Conservation (phyloP, 2,113 vertebrate species). For the Isichthys henryi region DNA sequence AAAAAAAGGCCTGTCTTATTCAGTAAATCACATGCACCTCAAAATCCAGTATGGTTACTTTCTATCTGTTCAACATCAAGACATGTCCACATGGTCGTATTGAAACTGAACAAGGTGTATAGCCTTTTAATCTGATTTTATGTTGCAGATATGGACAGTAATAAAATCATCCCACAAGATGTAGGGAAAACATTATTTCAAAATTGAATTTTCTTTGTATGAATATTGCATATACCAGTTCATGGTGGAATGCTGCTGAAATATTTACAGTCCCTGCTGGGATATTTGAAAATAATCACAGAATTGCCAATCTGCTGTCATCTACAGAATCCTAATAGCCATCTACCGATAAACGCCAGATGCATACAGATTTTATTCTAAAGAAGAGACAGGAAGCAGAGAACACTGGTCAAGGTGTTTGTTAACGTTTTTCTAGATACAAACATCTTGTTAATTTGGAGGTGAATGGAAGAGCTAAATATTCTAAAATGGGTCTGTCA, state of each 20-base stretch:
- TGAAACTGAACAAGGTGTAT: neutral
- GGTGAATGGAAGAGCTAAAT: slow-evolving; percentile 24
- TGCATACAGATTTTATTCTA: neutral
- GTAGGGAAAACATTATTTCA: neutral
- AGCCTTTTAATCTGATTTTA: slow-evolving; percentile 10
- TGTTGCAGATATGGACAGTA: neutral
- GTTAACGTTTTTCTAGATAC: neutral
- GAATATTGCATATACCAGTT: neutral
- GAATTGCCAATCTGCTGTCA: neutral
- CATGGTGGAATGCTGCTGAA: neutral
- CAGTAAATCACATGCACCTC: neutral
- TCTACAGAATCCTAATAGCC: neutral
- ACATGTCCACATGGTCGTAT: neutral
- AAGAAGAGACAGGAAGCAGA: neutral
- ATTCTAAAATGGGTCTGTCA: neutral
- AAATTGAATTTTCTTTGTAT: neutral
- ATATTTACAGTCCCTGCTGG: neutral
- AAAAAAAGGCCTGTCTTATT: neutral
- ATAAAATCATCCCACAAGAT: slow-evolving; percentile 4
- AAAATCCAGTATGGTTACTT: neutral
- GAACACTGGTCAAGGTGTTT: neutral
- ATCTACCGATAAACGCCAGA: neutral
- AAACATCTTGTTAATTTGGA: neutral
- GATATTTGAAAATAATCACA: neutral
- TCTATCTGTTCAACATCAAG: neutral